Evolutionary conservation across 2,113 vertebrate species (phyloP).

Genomic region (Suricata suricatta): DNA sequence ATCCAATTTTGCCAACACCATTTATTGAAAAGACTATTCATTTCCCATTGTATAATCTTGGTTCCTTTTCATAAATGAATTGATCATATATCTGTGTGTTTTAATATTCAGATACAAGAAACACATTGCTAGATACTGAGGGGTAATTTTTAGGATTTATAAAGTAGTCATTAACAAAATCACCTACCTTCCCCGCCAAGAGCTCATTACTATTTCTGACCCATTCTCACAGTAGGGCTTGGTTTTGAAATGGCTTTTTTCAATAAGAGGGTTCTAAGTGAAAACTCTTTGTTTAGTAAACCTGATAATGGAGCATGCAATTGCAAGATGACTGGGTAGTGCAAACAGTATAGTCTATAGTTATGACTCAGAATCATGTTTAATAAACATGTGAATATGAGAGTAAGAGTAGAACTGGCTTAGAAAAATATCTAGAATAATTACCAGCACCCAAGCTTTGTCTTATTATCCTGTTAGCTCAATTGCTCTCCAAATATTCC

Average conservation of each 20-base stretch:
- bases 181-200: rapidly evolving
- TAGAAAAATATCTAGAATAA: background rate
- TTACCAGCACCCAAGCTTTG: background rate
- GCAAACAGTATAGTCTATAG: background rate
- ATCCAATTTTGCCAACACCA: background rate
- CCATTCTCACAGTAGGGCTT: background rate
- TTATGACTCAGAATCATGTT: background rate
- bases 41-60: background rate
- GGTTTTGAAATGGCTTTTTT: background rate
- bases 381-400: background rate
- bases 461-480: background rate
- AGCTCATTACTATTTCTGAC: background rate
- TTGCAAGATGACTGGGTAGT: background rate
- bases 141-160: background rate
- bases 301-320: background rate
- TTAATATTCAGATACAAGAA: background rate
- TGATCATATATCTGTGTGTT: background rate
- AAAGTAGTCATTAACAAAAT: background rate
- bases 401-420: background rate
- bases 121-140: background rate
- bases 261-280: background rate
- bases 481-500: background rate
- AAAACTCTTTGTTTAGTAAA: background rate
- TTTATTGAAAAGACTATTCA: background rate
- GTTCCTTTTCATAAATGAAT: background rate